Evolutionary conservation across 2,888 invertebrate genomes (phyloP), one percentile per base, ranked within the genome.

Genomic region (Coleophora deauratella): DNA sequence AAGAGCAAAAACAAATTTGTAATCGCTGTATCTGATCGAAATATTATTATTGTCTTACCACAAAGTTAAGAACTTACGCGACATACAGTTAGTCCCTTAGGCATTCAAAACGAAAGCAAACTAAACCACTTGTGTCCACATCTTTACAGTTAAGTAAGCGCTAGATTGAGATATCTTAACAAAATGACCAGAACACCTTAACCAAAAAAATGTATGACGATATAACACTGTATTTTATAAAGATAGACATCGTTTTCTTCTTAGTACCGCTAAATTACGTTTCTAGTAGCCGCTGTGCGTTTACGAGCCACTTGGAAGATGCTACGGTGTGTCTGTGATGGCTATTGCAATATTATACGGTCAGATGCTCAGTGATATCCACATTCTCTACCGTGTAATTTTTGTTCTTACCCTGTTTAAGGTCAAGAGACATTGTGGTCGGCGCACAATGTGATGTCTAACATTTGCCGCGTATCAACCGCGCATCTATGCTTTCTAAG

Each of bases 251-350:
- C 78, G 63, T 66, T 71, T 75, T 66, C 77, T 80, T 80, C 80
- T 70, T 67, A 62, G 81, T 82, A 79, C 82, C 79, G 82, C 82
- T 81, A 84, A 80, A 82, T 80, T 74, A 76, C 80, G 72, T 72
- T 78, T 80, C 79, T 82, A 84, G 82, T 80, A 80, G 84, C 80
- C 71, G 73, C 71, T 73, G 70, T 75, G 69, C 76, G 73, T 82
- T 84, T 84, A 84, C 74, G 81, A 81, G 75, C 73, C 66, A 76
- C 77, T 81, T 81, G 72, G 72, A 74, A 77, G 81, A 84, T 79
- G 78, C 72, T 69, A 72, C 74, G 65, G 69, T 77, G 72, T 74
- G 71, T 69, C 72, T 68, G 71, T 78, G 80, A 80, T 80, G 79
- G 80, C 80, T 75, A 78, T 78, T 73, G 76, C 75, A 75, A 78